Conservation (phyloP, 2,797 vertebrate species). For the Leptoclinus maculatus region DNA sequence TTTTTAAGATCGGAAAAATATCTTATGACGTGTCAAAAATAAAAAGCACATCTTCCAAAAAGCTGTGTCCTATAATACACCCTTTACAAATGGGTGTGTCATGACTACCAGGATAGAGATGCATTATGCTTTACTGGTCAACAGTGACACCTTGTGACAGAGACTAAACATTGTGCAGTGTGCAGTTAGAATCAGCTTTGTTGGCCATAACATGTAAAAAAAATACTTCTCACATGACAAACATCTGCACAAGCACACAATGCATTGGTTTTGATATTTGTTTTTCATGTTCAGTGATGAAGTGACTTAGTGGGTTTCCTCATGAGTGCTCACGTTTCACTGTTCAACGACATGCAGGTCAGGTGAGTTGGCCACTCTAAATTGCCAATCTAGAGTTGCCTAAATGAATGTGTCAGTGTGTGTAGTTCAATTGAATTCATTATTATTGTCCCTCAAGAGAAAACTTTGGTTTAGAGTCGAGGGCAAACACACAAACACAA, state of each 20-base stretch:
- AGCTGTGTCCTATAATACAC: conserved; percentile 17
- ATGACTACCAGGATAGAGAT: background rate
- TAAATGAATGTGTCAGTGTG: background rate
- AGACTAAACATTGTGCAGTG: background rate
- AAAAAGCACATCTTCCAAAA: conserved; percentile 2
- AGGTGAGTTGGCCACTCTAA: background rate
- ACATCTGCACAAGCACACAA: background rate
- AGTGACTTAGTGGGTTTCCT: background rate
- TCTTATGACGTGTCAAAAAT: background rate
- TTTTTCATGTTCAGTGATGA: background rate
- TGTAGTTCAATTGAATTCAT: background rate
- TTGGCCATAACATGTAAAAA: background rate
- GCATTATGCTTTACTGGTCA: conserved; percentile 55
- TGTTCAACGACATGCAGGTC: background rate
- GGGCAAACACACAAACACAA: background rate
- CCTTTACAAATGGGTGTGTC: conserved; percentile 62
- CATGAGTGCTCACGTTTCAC: too few species aligned
- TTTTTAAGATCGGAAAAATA: background rate
- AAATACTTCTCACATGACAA: background rate
- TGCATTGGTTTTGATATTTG: background rate
- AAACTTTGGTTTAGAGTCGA: background rate
- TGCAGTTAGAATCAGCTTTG: background rate
- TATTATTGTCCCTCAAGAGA: background rate
- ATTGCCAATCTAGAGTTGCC: background rate
- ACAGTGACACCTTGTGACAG: conserved; percentile 79